phyloP scores from a whole-genome alignment of 2,113 vertebrate species.

The Oreocharis arfaki region DNA sequence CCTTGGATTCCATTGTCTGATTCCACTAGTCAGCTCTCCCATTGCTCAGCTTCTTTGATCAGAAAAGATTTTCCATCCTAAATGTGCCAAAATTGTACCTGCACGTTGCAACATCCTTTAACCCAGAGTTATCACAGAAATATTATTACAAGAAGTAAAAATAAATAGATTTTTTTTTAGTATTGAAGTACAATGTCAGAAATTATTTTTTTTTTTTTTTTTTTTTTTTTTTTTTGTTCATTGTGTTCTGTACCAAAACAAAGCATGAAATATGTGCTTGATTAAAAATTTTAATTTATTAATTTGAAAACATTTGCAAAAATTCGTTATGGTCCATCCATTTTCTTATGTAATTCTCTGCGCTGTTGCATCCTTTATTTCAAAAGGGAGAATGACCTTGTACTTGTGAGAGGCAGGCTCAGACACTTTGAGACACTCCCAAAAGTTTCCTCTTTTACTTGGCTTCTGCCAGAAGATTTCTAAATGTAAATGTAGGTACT shows the following conservation, averaged over 20 bases:
- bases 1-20: not conserved
- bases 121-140: not conserved
- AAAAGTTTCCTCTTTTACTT: not conserved
- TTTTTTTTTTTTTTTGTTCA: not conserved
- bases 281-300: not conserved
- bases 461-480: not conserved
- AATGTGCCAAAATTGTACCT: not conserved
- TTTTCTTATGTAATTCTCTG: not conserved
- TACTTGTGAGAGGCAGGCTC: not conserved
- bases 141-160: not conserved
- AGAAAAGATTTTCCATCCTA: not conserved
- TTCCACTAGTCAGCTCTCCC: not conserved
- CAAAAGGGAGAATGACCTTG: not conserved
- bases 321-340: not conserved
- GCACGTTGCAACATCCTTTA: not conserved
- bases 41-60: not conserved
- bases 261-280: not conserved
- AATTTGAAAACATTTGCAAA: not conserved
- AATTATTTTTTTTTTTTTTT: not conserved
- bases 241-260: fast-evolving
- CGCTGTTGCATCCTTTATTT: not conserved
- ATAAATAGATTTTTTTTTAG: not conserved
- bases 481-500: slow-evolving; percentile 1
- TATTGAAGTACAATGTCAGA: not conserved
- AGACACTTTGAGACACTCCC: not conserved